Conservation (phyloP, 2,888 invertebrate species). For the Alloscopus bannaensis region DNA sequence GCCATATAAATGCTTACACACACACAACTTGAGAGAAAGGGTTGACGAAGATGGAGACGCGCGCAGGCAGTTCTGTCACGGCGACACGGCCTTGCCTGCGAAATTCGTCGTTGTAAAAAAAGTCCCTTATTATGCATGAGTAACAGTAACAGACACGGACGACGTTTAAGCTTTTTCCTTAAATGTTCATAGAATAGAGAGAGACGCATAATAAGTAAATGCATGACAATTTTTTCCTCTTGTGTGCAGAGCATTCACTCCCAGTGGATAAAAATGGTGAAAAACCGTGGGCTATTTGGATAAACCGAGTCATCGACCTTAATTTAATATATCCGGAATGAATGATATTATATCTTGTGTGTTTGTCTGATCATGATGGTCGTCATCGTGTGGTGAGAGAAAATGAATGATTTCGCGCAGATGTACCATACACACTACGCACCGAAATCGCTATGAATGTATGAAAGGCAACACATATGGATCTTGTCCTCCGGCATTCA, state of each 20-base stretch:
- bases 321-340: conserved; percentile 31
- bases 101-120: background rate
- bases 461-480: background rate
- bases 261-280: conserved; percentile 9
- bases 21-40: background rate
- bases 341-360: background rate
- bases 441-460: too few relatives aligned
- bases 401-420: too few relatives aligned
- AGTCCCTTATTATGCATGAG: background rate
- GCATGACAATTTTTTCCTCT: background rate
- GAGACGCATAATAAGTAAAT: conserved; percentile 11
- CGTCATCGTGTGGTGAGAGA: background rate
- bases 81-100: conserved; percentile 20
- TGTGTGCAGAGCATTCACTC: too few relatives aligned
- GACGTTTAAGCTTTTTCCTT: too few relatives aligned
- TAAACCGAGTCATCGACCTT: conserved; percentile 26
- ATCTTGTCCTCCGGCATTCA: background rate
- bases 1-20: background rate
- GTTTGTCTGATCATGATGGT: background rate
- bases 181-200: background rate
- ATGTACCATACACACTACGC: too few relatives aligned
- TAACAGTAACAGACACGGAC: conserved; percentile 24
- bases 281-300: conserved; percentile 22
- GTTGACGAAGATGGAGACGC: conserved; percentile 8
- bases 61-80: conserved; percentile 30